Evolutionary conservation across 2,888 invertebrate genomes (phyloP).

Genomic region (Clanis bilineata): DNA sequence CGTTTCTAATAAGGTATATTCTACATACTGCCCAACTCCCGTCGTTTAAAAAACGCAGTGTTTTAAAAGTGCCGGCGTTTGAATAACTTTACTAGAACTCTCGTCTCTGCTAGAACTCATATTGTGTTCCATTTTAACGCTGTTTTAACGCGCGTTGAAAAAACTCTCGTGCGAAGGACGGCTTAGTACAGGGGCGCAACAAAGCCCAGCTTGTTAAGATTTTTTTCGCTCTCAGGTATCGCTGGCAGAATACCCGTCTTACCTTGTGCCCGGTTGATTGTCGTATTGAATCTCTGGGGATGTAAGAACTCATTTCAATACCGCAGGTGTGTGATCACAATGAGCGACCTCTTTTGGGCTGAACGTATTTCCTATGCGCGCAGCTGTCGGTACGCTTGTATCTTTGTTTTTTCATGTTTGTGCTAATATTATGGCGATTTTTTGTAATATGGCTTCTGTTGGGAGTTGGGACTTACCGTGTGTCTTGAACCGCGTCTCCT

Average conservation of each 20-base stretch:
- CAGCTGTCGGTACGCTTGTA: conserved; percentile 13
- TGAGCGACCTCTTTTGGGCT: conserved; percentile 14
- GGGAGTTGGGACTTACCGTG: neutral
- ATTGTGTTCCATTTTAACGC: no score
- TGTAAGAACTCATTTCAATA: conserved; percentile 20
- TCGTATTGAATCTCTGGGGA: conserved; percentile 21
- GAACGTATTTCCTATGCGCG: conserved; percentile 32
- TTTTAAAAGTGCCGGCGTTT: no score
- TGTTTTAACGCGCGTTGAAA: no score
- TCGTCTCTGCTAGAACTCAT: no score
- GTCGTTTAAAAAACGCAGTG: no score
- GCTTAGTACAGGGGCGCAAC: conserved; percentile 27
- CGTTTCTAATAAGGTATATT: no score
- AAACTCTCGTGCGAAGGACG: no score
- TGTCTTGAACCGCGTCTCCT: neutral
- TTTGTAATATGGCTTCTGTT: neutral
- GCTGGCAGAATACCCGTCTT: conserved; percentile 15
- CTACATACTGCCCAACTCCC: no score
- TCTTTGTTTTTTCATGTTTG: conserved; percentile 3
- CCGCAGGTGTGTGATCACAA: conserved; percentile 46
- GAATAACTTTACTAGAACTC: no score
- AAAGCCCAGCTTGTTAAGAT: conserved; percentile 25
- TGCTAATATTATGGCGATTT: conserved; percentile 4
- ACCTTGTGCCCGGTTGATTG: conserved; percentile 23
- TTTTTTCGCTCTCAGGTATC: conserved; percentile 19